Evolutionary conservation across 2,888 invertebrate genomes (phyloP), one percentile per base, ranked within the genome.

Genomic region (Caenorhabditis panamensis): DNA sequence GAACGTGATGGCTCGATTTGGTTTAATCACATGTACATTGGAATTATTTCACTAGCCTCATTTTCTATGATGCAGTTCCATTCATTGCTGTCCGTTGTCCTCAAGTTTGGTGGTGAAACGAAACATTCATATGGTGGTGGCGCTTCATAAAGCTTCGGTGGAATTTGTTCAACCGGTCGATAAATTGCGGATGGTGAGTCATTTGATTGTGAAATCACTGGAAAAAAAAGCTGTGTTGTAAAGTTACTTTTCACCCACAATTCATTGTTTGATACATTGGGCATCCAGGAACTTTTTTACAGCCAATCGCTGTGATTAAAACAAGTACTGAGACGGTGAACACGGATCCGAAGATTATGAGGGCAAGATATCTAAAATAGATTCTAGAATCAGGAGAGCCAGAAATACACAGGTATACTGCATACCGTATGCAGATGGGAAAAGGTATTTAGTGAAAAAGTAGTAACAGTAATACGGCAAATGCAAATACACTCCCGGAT

Each of bases 41-140:
- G n/a, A n/a, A 31, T 31, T 31, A 31, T 31, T 31, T 31, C 9
- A 31, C 9, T 4, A 31, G 20, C 85, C 76, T 85, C 85, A 56
- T 85, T 84, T 24, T 85, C 84, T 66, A 85, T 31, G 26, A 85
- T 76, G 61, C 84, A 84, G 69, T 85, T 84, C 85, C 85, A 85
- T 18, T 85, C 85, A 36, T 75, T 75, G 18, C 67, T 44, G 44
- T 76, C 79, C n/a, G 13, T 24, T 18, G 64, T 47, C 24, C 53
- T 24, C 11, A 68, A 31, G 2, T 26, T 28, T 11, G 83, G 83
- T 11, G 82, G 79, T 1, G 83, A 78, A 1, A 82, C 83, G 20
- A 84, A 84, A 36, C 82, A 77, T 36, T 85, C 85, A 41, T 85
- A 83, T 0, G 85, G 83, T 9, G 84, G 84, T 22, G 84, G 85